Conservation (phyloP, 2,113 vertebrate genomes). For the Lethenteron camtschaticum region DNA sequence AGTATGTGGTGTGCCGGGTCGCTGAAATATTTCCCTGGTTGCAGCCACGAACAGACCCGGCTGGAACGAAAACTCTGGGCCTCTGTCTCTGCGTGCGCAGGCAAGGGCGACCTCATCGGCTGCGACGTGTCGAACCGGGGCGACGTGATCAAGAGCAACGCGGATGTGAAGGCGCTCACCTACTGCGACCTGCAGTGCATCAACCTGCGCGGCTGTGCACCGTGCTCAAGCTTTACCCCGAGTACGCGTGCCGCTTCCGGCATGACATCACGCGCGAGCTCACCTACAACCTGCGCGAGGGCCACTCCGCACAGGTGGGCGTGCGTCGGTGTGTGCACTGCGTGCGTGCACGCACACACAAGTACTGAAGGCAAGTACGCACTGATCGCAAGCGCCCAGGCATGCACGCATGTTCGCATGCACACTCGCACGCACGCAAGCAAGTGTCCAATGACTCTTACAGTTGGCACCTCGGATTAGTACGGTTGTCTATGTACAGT, state of each 20-base stretch:
- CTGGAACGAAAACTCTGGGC: not conserved
- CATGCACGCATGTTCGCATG: too few species aligned
- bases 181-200: slow-evolving; percentile 90
- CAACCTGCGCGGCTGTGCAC: slow-evolving; percentile 69
- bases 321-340: too few species aligned
- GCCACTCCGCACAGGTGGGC: slow-evolving; percentile 19
- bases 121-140: slow-evolving; percentile 65
- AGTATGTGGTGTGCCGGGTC: too few species aligned
- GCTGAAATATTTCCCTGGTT: too few species aligned
- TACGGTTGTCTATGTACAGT: too few species aligned
- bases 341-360: too few species aligned
- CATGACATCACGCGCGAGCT: slow-evolving; percentile 82
- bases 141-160: slow-evolving; percentile 81
- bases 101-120: slow-evolving; percentile 81
- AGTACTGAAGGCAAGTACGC: too few species aligned
- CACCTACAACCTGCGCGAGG: slow-evolving; percentile 79
- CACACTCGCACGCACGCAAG: too few species aligned
- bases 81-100: slow-evolving; percentile 16
- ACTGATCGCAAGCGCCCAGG: too few species aligned
- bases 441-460: too few species aligned
- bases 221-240: slow-evolving; percentile 74
- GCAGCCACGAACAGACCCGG: too few species aligned
- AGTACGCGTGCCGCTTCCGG: slow-evolving; percentile 65
- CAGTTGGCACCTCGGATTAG: too few species aligned
- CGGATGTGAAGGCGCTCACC: slow-evolving; percentile 76